Base-by-base conservation (phyloP, 2,113 vertebrate species). In the Cnemophilus loriae region DNA sequence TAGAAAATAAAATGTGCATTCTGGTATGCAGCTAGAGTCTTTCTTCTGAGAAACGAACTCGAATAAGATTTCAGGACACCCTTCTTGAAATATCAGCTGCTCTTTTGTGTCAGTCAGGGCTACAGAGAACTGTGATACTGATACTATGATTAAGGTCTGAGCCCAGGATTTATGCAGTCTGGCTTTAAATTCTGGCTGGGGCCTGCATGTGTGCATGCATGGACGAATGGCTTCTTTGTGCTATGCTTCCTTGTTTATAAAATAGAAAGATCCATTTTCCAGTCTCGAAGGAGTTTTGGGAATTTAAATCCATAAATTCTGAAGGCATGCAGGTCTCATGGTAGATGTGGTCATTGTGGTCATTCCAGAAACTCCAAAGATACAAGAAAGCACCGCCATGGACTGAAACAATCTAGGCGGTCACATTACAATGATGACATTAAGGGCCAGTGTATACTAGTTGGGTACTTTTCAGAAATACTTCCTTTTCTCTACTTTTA, bases 191-290 rank as follows among this genome's bases (percentile, higher is more conserved):
- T 80, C 22, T 41, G 4, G 13, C 35, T 37, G 15, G 27, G n/a
- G 26, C 13, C 20, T 56, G 8, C 1, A 1, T 7, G 10, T 44
- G 26, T 6, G 3, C 5, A 3, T 6, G 6, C n/a, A 14, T 35
- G 46, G 3, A 5, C 47, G 92, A 91, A 49, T n/a, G 13, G 22
- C 30, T 92, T 68, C 41, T 83, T 56, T 85, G 59, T 73, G 59
- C 67, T 53, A 3, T 1, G 2, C 33, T 61, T 95, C 47, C 35
- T 74, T 75, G 24, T 71, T 78, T 87, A 26, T 41, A 44, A 71
- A 91, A 85, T 16, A 12, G 55, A 52, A 74, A 50, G 26, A 60
- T 60, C n/a, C 0, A 5, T 56, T n/a, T 95, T 71, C 53, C 46
- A 50, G n/a, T 91, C 42, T 82, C 41, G 23, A 77, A 87, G 44